Evolutionary conservation across 2,797 vertebrate species (phyloP).

Genomic region (Poeciliopsis paucimaculata): DNA sequence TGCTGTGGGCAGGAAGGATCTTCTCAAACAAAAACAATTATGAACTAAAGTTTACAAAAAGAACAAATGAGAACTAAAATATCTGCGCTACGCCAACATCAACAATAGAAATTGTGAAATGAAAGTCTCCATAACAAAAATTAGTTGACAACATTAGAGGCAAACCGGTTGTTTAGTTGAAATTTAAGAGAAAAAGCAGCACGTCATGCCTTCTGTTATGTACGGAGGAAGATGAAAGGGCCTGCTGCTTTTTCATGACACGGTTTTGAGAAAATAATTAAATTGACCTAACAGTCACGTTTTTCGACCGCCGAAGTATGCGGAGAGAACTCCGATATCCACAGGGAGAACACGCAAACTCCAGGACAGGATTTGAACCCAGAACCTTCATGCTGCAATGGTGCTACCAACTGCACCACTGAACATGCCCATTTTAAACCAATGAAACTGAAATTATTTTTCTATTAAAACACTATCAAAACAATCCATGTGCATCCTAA

Average conservation of each 20-base stretch:
- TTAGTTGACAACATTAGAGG: not conserved
- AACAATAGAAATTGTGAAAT: not conserved
- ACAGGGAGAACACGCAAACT: not conserved
- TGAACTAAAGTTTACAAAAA: no score
- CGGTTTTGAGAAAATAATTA: no score
- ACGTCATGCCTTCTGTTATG: not conserved
- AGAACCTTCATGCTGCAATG: not conserved
- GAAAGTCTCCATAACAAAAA: not conserved
- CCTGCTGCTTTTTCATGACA: not conserved
- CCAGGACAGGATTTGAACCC: not conserved
- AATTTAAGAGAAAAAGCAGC: not conserved
- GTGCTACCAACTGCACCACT: not conserved
- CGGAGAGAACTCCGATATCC: no score
- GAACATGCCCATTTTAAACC: not conserved
- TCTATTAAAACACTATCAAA: not conserved
- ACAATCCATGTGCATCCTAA: conserved; percentile 17
- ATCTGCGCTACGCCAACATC: not conserved
- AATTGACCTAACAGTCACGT: no score
- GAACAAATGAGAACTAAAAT: no score
- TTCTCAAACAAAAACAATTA: not conserved
- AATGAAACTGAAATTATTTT: conserved; percentile 12
- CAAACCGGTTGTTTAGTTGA: not conserved
- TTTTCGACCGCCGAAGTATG: no score
- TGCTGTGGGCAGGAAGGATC: not conserved
- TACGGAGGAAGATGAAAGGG: not conserved